A percentile compares a stretch with the other conserved stretches of the same genome.
Evolutionary conservation across 2,888 invertebrate genomes (phyloP).

Genomic region (Girardia tigrina): DNA sequence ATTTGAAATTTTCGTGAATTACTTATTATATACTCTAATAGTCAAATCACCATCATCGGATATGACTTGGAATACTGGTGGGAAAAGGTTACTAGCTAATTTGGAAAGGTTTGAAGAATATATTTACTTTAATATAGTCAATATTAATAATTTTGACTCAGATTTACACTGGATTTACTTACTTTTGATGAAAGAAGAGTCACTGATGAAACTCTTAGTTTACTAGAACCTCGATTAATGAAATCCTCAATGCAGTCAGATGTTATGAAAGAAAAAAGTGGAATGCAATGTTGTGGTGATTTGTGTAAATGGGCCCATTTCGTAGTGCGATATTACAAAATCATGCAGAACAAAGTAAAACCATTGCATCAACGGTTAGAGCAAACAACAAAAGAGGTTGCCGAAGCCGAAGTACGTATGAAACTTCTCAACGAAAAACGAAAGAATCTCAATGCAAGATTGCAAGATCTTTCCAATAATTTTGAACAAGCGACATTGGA

Average conservation of each 20-base stretch:
- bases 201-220: conserved; percentile 45
- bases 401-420: conserved; percentile 49
- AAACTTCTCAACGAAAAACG: conserved; percentile 46
- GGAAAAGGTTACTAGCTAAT: conserved; percentile 50
- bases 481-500: conserved; percentile 51
- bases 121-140: background rate
- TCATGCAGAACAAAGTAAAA: conserved; percentile 49
- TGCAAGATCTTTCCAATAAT: conserved; percentile 45
- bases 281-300: conserved; percentile 45
- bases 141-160: conserved; percentile 33
- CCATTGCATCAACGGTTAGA: conserved; percentile 49
- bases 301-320: conserved; percentile 49
- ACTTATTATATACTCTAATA: conserved; percentile 38
- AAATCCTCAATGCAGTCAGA: conserved; percentile 47
- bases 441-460: conserved; percentile 45
- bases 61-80: conserved; percentile 50
- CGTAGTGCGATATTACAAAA: conserved; percentile 47
- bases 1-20: conserved; percentile 8
- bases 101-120: conserved; percentile 42
- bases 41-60: conserved; percentile 50
- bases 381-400: conserved; percentile 46
- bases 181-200: conserved; percentile 48
- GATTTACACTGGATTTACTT: conserved; percentile 49
- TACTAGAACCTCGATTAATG: conserved; percentile 48
- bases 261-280: conserved; percentile 43